phyloP scores from a whole-genome alignment of 2,888 invertebrate genomes.

The Rhyacophila evoluta region DNA sequence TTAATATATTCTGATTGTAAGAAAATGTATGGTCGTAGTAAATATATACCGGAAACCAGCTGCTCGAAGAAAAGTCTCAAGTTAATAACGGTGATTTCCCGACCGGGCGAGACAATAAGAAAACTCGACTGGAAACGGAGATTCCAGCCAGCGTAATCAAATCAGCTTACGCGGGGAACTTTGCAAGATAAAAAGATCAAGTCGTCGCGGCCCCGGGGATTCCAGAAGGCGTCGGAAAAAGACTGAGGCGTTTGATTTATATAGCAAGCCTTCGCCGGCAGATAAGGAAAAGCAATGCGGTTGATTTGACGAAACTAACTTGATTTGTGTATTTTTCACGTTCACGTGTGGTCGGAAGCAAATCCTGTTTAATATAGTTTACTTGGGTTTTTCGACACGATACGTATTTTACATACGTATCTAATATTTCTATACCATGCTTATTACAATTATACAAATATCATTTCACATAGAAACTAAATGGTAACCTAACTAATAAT shows the following conservation, averaged over 20 bases:
- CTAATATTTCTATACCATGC: too few relatives aligned
- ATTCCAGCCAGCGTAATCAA: slow-evolving; percentile 38
- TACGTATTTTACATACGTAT: too few relatives aligned
- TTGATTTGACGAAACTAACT: slow-evolving; percentile 5
- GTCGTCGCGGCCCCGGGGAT: not conserved
- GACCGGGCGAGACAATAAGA: slow-evolving; percentile 28
- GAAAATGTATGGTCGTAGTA: not conserved
- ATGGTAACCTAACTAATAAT: too few relatives aligned
- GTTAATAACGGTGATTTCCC: slow-evolving; percentile 25
- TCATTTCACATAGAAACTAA: too few relatives aligned
- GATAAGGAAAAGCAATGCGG: slow-evolving; percentile 2
- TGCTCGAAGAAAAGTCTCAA: not conserved
- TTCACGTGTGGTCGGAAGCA: not conserved
- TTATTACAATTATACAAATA: too few relatives aligned
- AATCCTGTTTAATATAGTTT: not conserved
- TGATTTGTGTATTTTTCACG: not conserved
- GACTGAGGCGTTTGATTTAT: slow-evolving; percentile 14
- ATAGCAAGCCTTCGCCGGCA: not conserved
- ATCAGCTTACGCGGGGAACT: slow-evolving; percentile 43
- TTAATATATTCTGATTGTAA: not conserved
- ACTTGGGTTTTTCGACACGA: not conserved
- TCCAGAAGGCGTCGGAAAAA: not conserved
- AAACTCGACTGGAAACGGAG: slow-evolving; percentile 31
- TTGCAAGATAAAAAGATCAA: slow-evolving; percentile 24
- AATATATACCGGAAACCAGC: not conserved